Percentiles rank a stretch among this genome's conserved stretches.
Evolutionary conservation across 2,888 invertebrate species (phyloP).

Genomic region (Pecten maximus): DNA sequence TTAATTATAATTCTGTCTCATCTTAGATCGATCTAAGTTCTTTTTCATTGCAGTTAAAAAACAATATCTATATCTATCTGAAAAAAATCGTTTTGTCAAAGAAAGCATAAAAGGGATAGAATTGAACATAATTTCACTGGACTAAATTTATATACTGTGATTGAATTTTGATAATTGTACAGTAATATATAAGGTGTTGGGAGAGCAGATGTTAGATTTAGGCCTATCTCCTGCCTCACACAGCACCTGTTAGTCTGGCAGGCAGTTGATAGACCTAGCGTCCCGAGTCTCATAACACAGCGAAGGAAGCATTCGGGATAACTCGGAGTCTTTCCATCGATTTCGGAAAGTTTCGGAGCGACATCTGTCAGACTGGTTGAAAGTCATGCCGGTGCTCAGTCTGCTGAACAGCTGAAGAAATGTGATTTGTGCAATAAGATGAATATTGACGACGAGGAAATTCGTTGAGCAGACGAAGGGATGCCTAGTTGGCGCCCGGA

Average conservation of each 20-base stretch:
- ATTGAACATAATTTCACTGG: too few species aligned
- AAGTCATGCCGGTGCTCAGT: constrained; percentile 33
- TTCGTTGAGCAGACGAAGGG: constrained; percentile 24
- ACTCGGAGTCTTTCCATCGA: background rate
- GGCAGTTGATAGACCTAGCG: background rate
- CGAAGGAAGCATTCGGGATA: background rate
- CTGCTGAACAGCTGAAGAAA: background rate
- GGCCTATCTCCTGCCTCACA: too few species aligned
- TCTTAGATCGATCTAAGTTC: too few species aligned
- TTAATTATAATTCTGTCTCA: too few species aligned
- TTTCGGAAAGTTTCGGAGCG: background rate
- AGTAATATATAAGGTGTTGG: too few species aligned
- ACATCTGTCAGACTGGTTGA: constrained; percentile 26
- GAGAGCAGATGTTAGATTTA: too few species aligned
- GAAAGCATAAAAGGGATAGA: too few species aligned
- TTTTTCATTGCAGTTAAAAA: too few species aligned
- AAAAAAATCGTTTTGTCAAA: too few species aligned
- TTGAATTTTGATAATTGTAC: too few species aligned
- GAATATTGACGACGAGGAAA: constrained; percentile 7
- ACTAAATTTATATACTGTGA: too few species aligned
- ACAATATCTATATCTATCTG: too few species aligned
- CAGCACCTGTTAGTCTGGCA: background rate
- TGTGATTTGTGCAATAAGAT: constrained; percentile 10
- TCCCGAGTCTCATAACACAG: background rate
- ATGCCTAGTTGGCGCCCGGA: constrained; percentile 63